These are phyloP conservation scores for Tortricodes alternella DNA, from an alignment of 2,888 invertebrate genomes.

Conservation along the genomic window DNA sequence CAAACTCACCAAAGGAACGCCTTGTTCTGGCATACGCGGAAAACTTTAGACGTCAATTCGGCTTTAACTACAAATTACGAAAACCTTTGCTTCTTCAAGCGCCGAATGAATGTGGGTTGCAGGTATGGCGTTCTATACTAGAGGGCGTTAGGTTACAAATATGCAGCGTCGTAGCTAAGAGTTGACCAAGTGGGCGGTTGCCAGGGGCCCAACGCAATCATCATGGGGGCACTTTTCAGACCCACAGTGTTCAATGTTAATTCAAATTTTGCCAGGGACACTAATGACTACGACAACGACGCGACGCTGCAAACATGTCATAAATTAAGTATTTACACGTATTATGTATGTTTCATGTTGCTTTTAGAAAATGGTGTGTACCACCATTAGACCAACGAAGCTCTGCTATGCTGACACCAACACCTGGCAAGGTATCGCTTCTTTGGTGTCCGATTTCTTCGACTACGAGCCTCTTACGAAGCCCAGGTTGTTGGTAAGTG, in stretches of 20 bases:
- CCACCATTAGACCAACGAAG: constrained; percentile 90
- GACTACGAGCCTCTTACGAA: constrained; percentile 87
- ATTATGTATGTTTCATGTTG: too few species aligned
- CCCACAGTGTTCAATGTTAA: too few species aligned
- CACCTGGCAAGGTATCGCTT: constrained; percentile 87
- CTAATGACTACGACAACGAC: too few species aligned
- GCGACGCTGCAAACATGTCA: too few species aligned
- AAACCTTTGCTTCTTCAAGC: constrained; percentile 87
- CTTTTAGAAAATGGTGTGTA: constrained; percentile 95
- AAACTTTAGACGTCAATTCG: constrained; percentile 89
- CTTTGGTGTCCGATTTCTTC: constrained; percentile 90
- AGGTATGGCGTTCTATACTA: constrained; percentile 77
- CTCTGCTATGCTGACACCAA: constrained; percentile 87
- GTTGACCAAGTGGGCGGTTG: too few species aligned
- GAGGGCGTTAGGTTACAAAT: too few species aligned
- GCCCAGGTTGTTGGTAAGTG: constrained; percentile 87
- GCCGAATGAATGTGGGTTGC: constrained; percentile 89
- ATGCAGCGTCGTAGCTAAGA: too few species aligned
- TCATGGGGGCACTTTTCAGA: too few species aligned
- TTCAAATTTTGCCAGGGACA: too few species aligned
- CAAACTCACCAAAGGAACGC: constrained; percentile 86
- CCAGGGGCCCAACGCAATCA: too few species aligned
- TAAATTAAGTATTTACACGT: not conserved
- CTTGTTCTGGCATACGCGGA: constrained; percentile 88
- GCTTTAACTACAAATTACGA: constrained; percentile 80